phyloP scores from a whole-genome alignment of 2,888 invertebrate genomes.

The Rhingia rostrata region DNA sequence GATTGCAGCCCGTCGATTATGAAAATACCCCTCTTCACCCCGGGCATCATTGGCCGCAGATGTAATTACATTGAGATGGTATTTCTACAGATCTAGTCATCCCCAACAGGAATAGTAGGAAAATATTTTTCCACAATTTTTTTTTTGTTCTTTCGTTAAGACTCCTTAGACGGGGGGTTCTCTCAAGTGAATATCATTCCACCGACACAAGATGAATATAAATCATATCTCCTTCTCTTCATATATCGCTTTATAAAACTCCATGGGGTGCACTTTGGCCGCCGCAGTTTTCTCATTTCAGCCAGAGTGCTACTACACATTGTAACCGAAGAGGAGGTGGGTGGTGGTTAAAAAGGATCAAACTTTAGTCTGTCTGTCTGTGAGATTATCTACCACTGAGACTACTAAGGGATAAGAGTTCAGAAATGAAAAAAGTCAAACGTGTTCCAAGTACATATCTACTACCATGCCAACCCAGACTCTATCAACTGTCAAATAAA shows the following conservation, averaged over 20 bases:
- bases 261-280: slow-evolving; percentile 54
- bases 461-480: slow-evolving; percentile 45
- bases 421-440: not conserved
- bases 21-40: slow-evolving; percentile 15
- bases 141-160: slow-evolving; percentile 6
- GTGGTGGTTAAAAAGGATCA: slow-evolving; percentile 34
- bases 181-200: slow-evolving; percentile 35
- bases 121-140: slow-evolving; percentile 39
- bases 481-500: slow-evolving; percentile 18
- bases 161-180: slow-evolving; percentile 59
- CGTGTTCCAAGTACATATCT: slow-evolving; percentile 27
- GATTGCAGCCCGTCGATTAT: slow-evolving; percentile 47
- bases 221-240: slow-evolving; percentile 48
- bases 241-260: slow-evolving; percentile 9
- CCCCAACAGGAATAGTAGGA: slow-evolving; percentile 31
- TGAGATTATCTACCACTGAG: slow-evolving; percentile 61
- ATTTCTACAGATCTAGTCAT: not conserved
- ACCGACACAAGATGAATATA: slow-evolving; percentile 36
- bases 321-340: not conserved
- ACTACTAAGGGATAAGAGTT: slow-evolving; percentile 45
- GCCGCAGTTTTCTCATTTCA: slow-evolving; percentile 31
- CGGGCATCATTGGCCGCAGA: slow-evolving; percentile 28
- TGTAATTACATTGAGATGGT: slow-evolving; percentile 41
- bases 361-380: slow-evolving; percentile 57
- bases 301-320: slow-evolving; percentile 29